Evolutionary conservation across 2,888 invertebrate species (phyloP), one percentile per base, ranked within the genome.

Genomic region (Microctonus aethiopoides): DNA sequence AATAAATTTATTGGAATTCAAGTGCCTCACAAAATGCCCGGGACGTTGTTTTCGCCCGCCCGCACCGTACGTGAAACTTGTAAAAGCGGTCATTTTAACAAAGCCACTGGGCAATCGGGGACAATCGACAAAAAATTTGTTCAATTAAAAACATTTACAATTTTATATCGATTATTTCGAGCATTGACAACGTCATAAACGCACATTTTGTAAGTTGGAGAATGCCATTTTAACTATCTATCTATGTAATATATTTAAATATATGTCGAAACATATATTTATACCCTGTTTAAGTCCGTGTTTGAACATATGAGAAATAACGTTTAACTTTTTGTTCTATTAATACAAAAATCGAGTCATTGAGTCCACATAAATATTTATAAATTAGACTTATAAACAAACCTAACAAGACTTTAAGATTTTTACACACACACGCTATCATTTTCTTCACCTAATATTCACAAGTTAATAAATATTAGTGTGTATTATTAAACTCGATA

Each of bases 1-100:
- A 46, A 63, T 63, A 63, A 63, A 46, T 46, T 29, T 32, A 20
- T 63, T 32, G 51, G 51, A 32, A 63, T 24, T 63, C 22, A 2
- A 39, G 4, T 39, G 24, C 39, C 24, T 39, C 39, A 61, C n/a
- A 61, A 54, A 61, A 13, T 61, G 39, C 24, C 20, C 39, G 36
- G 22, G 24, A 36, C 24, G 61, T 41, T n/a, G 13, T 64, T 70
- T 29, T 72, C 64, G 75, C 79, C 83, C 85, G 84, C 83, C 78
- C 81, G 75, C 78, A 76, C 81, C 79, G 77, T 86, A 26, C 84
- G 82, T 76, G 46, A 67, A 74, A 81, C 77, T 76, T 51, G 74
- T 81, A 84, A 85, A 84, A 84, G 85, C 85, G 85, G 85, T 86
- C 84, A 79, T 82, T 83, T 84, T 81, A 78, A 72, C 71, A 72